Evolutionary conservation across 2,113 vertebrate species (phyloP).

Genomic region (Callipepla squamata): DNA sequence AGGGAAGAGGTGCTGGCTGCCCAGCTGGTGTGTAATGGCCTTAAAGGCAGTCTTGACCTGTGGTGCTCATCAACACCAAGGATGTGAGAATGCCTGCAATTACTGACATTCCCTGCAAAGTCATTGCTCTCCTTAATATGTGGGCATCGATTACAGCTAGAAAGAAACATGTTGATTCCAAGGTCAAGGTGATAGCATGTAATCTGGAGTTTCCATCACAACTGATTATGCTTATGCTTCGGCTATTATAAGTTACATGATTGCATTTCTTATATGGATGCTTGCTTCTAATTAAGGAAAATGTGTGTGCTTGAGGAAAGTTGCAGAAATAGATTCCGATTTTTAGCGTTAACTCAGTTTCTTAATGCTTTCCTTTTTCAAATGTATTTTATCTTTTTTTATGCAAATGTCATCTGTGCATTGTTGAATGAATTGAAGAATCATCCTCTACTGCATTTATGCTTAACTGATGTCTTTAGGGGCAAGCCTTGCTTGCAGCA

Average conservation of each 20-base stretch:
- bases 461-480: slow-evolving; percentile 6
- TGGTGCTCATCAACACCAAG: fast-evolving
- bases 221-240: slow-evolving; percentile 30
- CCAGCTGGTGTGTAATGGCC: background rate
- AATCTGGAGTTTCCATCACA: slow-evolving; percentile 37
- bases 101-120: background rate
- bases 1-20: background rate
- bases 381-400: background rate
- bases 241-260: slow-evolving; percentile 48
- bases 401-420: background rate
- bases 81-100: background rate
- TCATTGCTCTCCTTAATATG: background rate
- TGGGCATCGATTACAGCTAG: background rate
- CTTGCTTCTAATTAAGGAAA: slow-evolving; percentile 61
- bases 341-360: slow-evolving; percentile 22
- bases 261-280: slow-evolving; percentile 13
- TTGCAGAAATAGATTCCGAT: background rate
- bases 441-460: background rate
- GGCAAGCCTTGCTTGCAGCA: background rate
- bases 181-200: background rate
- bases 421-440: slow-evolving; percentile 2
- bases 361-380: background rate
- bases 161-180: background rate
- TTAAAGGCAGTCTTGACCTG: fast-evolving
- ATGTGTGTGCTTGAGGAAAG: background rate